Conservation (phyloP, 2,797 vertebrate species). For the Garrulus glandarius region DNA sequence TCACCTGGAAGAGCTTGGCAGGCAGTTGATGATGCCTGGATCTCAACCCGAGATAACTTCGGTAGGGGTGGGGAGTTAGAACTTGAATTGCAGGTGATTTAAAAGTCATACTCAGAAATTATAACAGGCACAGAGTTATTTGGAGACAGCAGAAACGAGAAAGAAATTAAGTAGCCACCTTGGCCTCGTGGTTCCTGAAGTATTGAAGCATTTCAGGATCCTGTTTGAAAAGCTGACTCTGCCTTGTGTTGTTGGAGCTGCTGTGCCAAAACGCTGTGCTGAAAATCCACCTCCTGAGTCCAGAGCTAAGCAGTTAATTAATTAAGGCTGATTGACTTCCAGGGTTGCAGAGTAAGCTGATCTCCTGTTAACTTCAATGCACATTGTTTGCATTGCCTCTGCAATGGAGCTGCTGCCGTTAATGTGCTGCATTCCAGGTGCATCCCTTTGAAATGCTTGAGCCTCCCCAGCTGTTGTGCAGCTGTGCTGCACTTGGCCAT, state of each 20-base stretch:
- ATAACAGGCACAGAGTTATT: background rate
- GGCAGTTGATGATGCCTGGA: background rate
- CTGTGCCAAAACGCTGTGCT: background rate
- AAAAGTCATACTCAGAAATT: background rate
- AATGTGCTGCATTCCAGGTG: background rate
- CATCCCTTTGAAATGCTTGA: background rate
- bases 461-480: background rate
- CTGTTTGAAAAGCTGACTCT: background rate
- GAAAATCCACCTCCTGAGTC: background rate
- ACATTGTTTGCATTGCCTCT: background rate
- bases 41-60: background rate
- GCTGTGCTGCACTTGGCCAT: background rate
- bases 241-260: background rate
- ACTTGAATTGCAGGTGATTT: background rate
- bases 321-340: slow-evolving; percentile 16
- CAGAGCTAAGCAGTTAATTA: background rate
- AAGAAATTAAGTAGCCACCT: background rate
- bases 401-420: background rate
- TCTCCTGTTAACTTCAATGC: background rate
- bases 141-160: background rate
- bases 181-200: background rate
- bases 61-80: background rate
- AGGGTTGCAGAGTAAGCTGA: background rate
- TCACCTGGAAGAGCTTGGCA: background rate
- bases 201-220: background rate